Conservation (phyloP, 2,888 invertebrate genomes). For the Calephelis perditalis region DNA sequence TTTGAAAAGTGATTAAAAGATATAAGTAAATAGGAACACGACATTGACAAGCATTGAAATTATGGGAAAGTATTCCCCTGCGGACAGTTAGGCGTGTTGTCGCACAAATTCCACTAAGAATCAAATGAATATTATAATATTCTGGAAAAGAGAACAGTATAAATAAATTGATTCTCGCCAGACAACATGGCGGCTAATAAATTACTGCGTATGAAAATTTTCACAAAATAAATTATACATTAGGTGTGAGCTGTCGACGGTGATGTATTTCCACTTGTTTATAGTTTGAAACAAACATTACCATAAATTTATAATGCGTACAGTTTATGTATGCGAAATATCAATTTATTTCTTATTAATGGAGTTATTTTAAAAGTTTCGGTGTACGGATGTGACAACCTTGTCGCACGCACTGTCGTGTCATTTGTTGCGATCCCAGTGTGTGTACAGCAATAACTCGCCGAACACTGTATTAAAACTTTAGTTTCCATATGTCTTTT, state of each 20-base stretch:
- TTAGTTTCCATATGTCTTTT: too few species aligned
- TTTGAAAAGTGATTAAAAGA: too few species aligned
- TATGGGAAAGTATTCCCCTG: too few species aligned
- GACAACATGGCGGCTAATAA: slow-evolving; percentile 18
- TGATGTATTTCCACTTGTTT: slow-evolving; percentile 12
- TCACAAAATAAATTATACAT: slow-evolving; percentile 17
- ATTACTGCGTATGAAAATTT: slow-evolving; percentile 17
- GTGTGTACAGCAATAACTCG: too few species aligned
- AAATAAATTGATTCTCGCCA: slow-evolving; percentile 18
- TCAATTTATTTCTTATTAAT: slow-evolving; percentile 3
- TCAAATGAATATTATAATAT: background rate
- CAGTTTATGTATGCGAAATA: slow-evolving; percentile 3
- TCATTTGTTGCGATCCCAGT: too few species aligned
- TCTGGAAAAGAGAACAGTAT: slow-evolving; percentile 6
- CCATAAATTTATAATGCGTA: slow-evolving; percentile 16
- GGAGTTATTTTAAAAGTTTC: too few species aligned
- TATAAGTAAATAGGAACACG: too few species aligned
- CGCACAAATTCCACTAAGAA: background rate
- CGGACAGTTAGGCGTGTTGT: too few species aligned
- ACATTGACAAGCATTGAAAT: too few species aligned
- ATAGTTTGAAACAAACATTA: slow-evolving; percentile 15
- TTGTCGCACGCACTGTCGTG: too few species aligned
- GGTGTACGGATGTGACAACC: too few species aligned
- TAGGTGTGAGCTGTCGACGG: slow-evolving; percentile 13
- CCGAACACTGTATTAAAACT: too few species aligned